Evolutionary conservation across 1,140 invertebrate genomes (phyloP), one percentile per base, ranked within the genome.

Genomic region (Brachionus plicatilis): DNA sequence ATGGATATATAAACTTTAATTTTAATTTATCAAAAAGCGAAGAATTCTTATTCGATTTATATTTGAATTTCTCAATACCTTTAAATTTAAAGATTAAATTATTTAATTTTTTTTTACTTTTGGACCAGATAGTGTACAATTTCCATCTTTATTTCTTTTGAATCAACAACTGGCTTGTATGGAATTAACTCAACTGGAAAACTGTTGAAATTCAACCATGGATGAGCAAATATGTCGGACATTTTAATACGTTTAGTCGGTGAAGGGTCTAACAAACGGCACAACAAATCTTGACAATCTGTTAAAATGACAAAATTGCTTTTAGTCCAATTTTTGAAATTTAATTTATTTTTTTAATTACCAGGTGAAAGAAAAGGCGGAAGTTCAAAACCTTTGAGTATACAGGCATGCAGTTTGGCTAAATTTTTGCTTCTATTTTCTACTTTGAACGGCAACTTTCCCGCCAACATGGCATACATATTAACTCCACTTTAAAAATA

Each of bases 281-380:
- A 68, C 37, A 88, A 72, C n/a, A 88, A 47, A 78, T 88, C 86
- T 80, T 86, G 85, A 85, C 87, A 87, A 70, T 86, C 88, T 88
- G 82, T 3, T 84, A 85, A 53, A 45, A 27, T 41, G 29, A 20
- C 17, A 33, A 50, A 45, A 12, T 5, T 6, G 76, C 37, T 12
- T 5, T 75, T 24, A 11, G 4, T 37, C 33, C 5, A 37, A 6
- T 17, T 45, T 43, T n/a, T 27, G 12, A 41, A 6, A 45, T 14
- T 12, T n/a, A n/a, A 17, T 33, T 72, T 45, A 45, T 45, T 33
- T 17, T 37, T n/a, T 14, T 20, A 7, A 56, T 76, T 84, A 88
- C 88, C 85, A 82, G 85, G 68, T 9, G 87, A 86, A 0, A 89
- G 84, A 33, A 70, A 85, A 12, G 85, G 83, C 1, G 88, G 88